Base-by-base conservation (phyloP, 2,113 vertebrate species). In the Gulo gulo region DNA sequence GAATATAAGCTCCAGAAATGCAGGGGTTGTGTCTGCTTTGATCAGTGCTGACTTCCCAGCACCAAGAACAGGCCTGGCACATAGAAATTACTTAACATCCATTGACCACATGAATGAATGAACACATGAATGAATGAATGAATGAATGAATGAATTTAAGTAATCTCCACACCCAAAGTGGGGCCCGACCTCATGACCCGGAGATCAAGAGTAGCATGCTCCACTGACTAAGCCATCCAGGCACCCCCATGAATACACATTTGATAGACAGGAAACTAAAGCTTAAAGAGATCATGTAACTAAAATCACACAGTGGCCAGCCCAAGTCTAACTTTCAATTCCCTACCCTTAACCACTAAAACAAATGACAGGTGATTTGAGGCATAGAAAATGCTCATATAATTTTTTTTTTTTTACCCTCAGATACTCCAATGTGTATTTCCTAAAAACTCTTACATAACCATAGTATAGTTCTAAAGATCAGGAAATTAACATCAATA, bases 201-300 rank as follows among this genome's bases (percentile, higher is more conserved):
- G 73, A 76, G 42, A 76, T 29, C 42, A 76, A 76, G 42, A 76
- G 24, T 45, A 26, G 42, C 14, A 16, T 5, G 42, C 15, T 47
- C 4, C 74, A 31, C 26, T 31, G 42, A 78, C 42, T 47, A 4
- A 18, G 14, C 74, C 14, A 47, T 4, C 4, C 74, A 78, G 26
- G 26, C 8, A 8, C 42, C 42, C 50, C 42, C 74, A 47, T 31
- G 7, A 47, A 76, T 47, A 76, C 6, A 15, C 50, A 84, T 61
- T 88, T 93, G 61, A 85, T 7, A 78, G 9, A 67, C n/a, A 95
- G n/a, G 81, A 84, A 96, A 74, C 14, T 57, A 18, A 94, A 94
- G 31, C 13, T 88, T 87, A 73, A 24, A 84, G 63, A 69, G 4
- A 88, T 63, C 79, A 92, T 12, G 1, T 78, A 82, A 95, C n/a